Percentiles rank a stretch among this genome's conserved stretches.
Conservation (phyloP, 2,888 invertebrate species). For the Arctia plantaginis region DNA sequence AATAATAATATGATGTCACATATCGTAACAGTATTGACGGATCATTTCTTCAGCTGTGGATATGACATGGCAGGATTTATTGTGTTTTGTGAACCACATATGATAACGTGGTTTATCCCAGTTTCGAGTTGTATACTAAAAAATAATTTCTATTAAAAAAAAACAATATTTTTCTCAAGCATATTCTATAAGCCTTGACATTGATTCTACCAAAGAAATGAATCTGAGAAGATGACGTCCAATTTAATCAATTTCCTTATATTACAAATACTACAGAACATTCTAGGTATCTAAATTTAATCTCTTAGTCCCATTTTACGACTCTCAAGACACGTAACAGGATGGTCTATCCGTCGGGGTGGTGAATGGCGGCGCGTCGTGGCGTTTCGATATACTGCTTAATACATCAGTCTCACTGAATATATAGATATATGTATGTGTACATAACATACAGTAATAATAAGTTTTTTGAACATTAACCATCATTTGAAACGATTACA, state of each 20-base stretch:
- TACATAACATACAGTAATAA: too few species aligned
- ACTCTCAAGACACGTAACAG: conserved; percentile 11
- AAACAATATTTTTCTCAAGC: neutral
- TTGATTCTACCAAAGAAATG: neutral
- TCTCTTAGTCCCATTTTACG: conserved; percentile 20
- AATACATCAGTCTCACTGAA: neutral
- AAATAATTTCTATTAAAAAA: neutral
- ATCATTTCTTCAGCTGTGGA: neutral
- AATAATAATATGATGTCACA: neutral
- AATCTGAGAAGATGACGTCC: neutral
- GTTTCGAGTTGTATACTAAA: neutral
- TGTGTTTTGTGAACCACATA: neutral
- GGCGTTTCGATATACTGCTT: neutral
- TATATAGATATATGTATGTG: too few species aligned
- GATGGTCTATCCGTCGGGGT: neutral
- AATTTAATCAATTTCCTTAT: conserved; percentile 12
- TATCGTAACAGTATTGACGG: neutral
- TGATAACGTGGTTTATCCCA: neutral
- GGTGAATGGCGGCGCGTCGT: neutral
- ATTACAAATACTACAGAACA: conserved; percentile 11
- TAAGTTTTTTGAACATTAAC: neutral
- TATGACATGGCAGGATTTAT: neutral
- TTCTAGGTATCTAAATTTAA: conserved; percentile 20
- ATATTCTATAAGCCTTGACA: neutral
- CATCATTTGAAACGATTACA: neutral